Evolutionary conservation across 2,113 vertebrate genomes (phyloP), one percentile per base, ranked within the genome.

Genomic region (Ellobius talpinus): DNA sequence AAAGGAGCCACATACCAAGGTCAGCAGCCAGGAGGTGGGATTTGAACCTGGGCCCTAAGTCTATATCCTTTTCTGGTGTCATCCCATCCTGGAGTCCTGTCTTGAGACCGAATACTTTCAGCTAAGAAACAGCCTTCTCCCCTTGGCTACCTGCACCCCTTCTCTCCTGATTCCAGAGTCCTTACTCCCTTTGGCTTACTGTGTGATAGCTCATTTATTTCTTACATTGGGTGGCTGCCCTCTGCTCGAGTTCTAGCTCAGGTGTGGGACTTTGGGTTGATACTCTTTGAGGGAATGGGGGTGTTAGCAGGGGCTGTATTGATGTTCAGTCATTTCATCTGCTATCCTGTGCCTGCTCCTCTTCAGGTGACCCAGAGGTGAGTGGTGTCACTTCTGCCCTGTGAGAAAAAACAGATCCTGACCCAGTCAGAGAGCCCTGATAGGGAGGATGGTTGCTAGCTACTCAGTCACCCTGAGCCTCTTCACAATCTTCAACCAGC

Each of bases 31-130:
- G 55, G 91, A 90, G 61, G 12, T 77, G 70, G 94, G 50, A 50
- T 93, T 58, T 93, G 96, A 94, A 91, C 72, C 63, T 61, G 39
- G 26, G 12, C 66, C 76, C 63, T 45, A 90, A 90, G 70, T 65
- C n/a, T 26, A 6, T 39, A 23, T 47, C 14, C 24, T 70, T 73
- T 87, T 79, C 68, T 92, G 36, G 19, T 45, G 63, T 73, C 47
- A 78, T 29, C 5, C 90, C 84, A 33, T 36, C 36, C 61, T 89
- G 39, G 31, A 42, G 89, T 26, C 66, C 89, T 68, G 36, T 63
- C 33, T 90, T 90, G 79, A 96, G n/a, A 24, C 39, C 45, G 11
- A 10, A 13, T 1, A n/a, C 14, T 91, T 19, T 6, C 50, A 91
- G 42, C 87, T 50, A 63, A 87, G 65, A 81, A 81, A 12, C 23